A percentile compares a stretch with the other conserved stretches of the same genome.
Evolutionary conservation across 2,888 invertebrate genomes (phyloP).

Genomic region (Helleia helle): DNA sequence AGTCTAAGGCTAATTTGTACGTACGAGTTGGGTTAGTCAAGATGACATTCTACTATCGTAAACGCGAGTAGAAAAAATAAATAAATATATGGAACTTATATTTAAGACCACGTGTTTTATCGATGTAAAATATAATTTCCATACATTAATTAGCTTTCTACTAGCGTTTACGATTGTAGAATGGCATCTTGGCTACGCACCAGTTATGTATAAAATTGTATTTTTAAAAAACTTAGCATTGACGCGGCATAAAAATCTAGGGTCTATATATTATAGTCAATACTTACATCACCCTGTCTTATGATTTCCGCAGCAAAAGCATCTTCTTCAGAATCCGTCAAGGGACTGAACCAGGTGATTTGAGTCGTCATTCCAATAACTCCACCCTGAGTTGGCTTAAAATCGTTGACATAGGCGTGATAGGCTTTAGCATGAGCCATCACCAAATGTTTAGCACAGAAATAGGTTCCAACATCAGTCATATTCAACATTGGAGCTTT

Average conservation of each 20-base stretch:
- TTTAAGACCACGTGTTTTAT: no score
- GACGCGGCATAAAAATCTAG: constrained; percentile 41
- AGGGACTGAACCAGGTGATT: constrained; percentile 3
- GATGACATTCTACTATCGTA: no score
- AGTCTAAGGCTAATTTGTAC: no score
- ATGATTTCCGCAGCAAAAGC: constrained; percentile 32
- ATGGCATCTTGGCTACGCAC: no score
- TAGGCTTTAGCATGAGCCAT: constrained; percentile 74
- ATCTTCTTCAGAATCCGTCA: constrained; percentile 35
- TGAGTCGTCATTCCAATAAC: constrained; percentile 10
- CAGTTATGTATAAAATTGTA: no score
- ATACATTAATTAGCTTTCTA: no score
- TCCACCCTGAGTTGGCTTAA: constrained; percentile 43
- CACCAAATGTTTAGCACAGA: constrained; percentile 67
- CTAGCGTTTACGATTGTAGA: no score
- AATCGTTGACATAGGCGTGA: constrained; percentile 49
- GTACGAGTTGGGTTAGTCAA: no score
- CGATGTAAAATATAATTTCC: no score
- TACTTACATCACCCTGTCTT: constrained; percentile 25
- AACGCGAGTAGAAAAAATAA: no score
- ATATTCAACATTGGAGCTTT: constrained; percentile 40
- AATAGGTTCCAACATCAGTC: constrained; percentile 47
- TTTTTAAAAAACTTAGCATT: constrained; percentile 31
- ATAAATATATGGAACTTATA: no score
- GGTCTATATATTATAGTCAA: no score